These are phyloP conservation scores for Macrobrachium nipponense DNA, from an alignment of 1,140 invertebrate genomes.

Conservation along the genomic window DNA sequence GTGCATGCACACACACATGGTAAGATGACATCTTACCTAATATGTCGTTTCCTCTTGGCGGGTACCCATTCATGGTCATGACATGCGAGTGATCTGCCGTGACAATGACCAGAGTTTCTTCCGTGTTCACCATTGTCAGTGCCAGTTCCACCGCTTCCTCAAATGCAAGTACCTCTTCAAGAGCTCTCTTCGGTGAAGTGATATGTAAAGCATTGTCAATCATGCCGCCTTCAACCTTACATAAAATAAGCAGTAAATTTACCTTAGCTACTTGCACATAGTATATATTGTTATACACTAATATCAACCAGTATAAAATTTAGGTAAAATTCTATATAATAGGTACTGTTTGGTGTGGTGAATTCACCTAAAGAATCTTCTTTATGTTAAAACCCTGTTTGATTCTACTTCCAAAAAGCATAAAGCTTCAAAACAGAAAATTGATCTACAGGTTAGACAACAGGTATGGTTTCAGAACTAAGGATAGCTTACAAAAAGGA, in stretches of 20 bases:
- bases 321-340: neutral
- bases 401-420: neutral
- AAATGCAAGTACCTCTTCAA: constrained; percentile 82
- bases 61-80: constrained; percentile 80
- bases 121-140: constrained; percentile 73
- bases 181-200: constrained; percentile 80
- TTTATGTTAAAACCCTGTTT: no score
- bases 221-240: neutral
- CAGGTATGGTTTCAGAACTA: neutral
- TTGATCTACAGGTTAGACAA: neutral
- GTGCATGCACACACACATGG: no score
- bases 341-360: neutral
- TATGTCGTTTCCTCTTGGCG: constrained; percentile 78
- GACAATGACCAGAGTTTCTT: constrained; percentile 77
- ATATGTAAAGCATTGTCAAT: constrained; percentile 91
- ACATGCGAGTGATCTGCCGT: constrained; percentile 80
- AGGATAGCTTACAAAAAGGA: neutral
- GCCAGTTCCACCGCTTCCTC: constrained; percentile 70
- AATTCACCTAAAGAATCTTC: neutral
- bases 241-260: neutral
- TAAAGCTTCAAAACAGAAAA: neutral
- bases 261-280: neutral
- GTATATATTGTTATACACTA: neutral
- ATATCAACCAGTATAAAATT: neutral
- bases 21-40: constrained; percentile 17